Percentiles rank a stretch among this genome's conserved stretches.
Evolutionary conservation across 2,888 invertebrate species (phyloP).

Genomic region (Furcula furcula): DNA sequence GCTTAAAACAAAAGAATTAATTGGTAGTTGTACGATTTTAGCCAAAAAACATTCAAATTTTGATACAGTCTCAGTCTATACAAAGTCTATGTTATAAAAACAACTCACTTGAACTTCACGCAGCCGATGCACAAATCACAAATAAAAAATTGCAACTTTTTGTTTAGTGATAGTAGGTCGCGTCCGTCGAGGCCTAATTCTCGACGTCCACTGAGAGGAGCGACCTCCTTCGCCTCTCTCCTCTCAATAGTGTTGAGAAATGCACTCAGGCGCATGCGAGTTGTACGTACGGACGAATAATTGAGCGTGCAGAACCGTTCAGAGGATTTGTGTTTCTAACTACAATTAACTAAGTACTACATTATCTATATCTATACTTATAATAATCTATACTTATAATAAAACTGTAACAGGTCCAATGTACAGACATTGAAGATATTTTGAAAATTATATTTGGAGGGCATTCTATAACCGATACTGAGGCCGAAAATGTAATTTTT

Average conservation of each 20-base stretch:
- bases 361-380: too few species aligned
- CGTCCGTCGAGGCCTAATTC: constrained; percentile 35
- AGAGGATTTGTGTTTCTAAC: too few species aligned
- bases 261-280: constrained; percentile 22
- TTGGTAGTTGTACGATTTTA: too few species aligned
- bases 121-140: constrained; percentile 29
- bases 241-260: constrained; percentile 54
- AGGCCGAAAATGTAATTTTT: too few species aligned
- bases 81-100: constrained; percentile 2
- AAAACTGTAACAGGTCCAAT: too few species aligned
- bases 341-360: too few species aligned
- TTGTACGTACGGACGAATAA: constrained; percentile 11
- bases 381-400: too few species aligned
- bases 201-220: constrained; percentile 44
- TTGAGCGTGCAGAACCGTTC: constrained; percentile 2
- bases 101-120: constrained; percentile 28
- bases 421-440: too few species aligned
- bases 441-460: too few species aligned
- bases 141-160: constrained; percentile 23
- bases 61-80: not conserved
- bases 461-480: too few species aligned
- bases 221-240: constrained; percentile 45
- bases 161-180: constrained; percentile 16
- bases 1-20: not conserved
- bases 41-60: too few species aligned